Conservation (phyloP, 2,797 vertebrate species). For the Calcarius lapponicus region DNA sequence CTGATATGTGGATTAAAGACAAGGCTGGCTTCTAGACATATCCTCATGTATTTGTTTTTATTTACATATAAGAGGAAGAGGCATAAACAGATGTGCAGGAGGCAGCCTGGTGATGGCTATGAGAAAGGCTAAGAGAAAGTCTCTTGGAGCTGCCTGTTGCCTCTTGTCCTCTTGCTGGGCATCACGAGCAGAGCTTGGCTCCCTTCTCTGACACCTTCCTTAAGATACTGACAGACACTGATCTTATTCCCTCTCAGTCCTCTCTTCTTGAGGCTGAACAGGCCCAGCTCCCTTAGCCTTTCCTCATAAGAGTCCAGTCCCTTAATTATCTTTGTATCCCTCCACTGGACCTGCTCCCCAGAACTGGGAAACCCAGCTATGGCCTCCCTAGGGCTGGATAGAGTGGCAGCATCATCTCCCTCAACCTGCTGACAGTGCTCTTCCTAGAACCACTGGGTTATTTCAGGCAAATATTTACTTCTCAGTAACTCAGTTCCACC, state of each 20-base stretch:
- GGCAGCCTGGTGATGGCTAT: not conserved
- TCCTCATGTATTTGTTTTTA: not conserved
- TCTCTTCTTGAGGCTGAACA: not conserved
- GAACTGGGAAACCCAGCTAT: not conserved
- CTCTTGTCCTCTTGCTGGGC: not conserved
- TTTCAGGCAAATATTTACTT: not conserved
- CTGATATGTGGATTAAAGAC: not conserved
- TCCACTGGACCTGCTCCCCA: not conserved
- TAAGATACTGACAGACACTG: not conserved
- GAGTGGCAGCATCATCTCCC: not conserved
- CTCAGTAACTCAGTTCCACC: not conserved
- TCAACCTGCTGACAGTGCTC: not conserved
- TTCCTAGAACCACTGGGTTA: not conserved
- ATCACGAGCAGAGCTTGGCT: not conserved
- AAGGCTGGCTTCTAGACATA: not conserved
- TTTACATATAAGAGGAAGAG: not conserved
- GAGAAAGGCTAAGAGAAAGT: not conserved
- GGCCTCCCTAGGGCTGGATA: not conserved
- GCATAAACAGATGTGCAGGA: not conserved
- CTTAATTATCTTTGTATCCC: not conserved
- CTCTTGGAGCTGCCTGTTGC: not conserved
- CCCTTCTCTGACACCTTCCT: not conserved
- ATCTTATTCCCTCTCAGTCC: fast-evolving
- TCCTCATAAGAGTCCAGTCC: not conserved
- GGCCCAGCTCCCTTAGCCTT: not conserved